phyloP scores from a whole-genome alignment of 2,113 vertebrate species.

The Amphilophus citrinellus region DNA sequence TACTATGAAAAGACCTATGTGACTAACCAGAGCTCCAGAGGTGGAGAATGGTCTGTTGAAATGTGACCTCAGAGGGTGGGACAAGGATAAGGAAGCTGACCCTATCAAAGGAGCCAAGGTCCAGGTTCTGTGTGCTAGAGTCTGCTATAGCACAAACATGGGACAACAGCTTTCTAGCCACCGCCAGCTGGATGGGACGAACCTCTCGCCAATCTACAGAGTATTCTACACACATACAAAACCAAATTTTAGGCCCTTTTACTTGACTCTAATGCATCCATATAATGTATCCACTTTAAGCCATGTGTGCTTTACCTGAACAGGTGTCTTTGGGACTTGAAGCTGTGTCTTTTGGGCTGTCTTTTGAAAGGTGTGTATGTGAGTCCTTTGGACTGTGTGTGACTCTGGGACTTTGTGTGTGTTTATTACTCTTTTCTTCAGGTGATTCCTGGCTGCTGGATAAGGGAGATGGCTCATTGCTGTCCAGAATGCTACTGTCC shows the following conservation, averaged over 20 bases:
- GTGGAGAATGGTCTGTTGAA: slow-evolving; percentile 92
- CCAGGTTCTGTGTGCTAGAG: slow-evolving; percentile 96
- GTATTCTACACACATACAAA: slow-evolving; percentile 70
- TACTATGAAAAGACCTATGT: not conserved
- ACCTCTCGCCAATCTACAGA: slow-evolving; percentile 83
- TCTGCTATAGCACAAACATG: slow-evolving; percentile 98
- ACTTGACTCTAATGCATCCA: not conserved
- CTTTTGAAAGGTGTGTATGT: slow-evolving; percentile 42
- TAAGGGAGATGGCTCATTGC: slow-evolving; percentile 77
- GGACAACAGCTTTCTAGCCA: slow-evolving; percentile 96
- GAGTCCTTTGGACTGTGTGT: slow-evolving; percentile 46
- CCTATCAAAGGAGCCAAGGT: slow-evolving; percentile 92
- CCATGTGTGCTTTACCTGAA: slow-evolving; percentile 65
- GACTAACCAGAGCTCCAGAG: slow-evolving; percentile 92
- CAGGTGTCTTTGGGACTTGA: slow-evolving; percentile 68
- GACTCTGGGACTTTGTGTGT: slow-evolving; percentile 53
- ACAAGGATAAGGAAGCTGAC: slow-evolving; percentile 95
- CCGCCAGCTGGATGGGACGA: slow-evolving; percentile 93
- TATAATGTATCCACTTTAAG: not conserved
- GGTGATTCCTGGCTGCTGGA: slow-evolving; percentile 72
- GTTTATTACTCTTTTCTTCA: slow-evolving; percentile 66
- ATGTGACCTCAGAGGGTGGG: slow-evolving; percentile 95
- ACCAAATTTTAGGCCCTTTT: not conserved
- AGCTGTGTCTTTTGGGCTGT: slow-evolving; percentile 36
- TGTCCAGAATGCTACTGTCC: slow-evolving; percentile 87